Conservation (phyloP, 1,140 invertebrate genomes). For the fruit fly (Drosophila melanogaster) region Release_6_plus_ISO1_MT NT_033779.5:9904501-9905000, state of each 20-base stretch:
- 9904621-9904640: constrained; percentile 78
- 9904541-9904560: constrained; percentile 86
- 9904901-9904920: constrained; percentile 81
- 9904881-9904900: constrained; percentile 73
- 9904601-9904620: constrained; percentile 89
- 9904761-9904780: background rate
- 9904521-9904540: constrained; percentile 89
- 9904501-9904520: constrained; percentile 89
- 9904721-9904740: constrained; percentile 75
- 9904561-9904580: constrained; percentile 87
- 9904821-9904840: constrained; percentile 88
- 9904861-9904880: constrained; percentile 80
- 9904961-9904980: constrained; percentile 71
- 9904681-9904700: constrained; percentile 47
- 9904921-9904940: constrained; percentile 64
- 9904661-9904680: constrained; percentile 65
- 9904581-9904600: constrained; percentile 90
- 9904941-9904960: constrained; percentile 74
- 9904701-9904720: constrained; percentile 44
- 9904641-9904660: constrained; percentile 75
- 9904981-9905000: constrained; percentile 85
- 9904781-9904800: background rate
- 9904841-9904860: constrained; percentile 88
- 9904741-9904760: constrained; percentile 78
- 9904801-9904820: background rate